Evolutionary conservation across 2,888 invertebrate species (phyloP).

Genomic region (Megaustenia siamemsis): DNA sequence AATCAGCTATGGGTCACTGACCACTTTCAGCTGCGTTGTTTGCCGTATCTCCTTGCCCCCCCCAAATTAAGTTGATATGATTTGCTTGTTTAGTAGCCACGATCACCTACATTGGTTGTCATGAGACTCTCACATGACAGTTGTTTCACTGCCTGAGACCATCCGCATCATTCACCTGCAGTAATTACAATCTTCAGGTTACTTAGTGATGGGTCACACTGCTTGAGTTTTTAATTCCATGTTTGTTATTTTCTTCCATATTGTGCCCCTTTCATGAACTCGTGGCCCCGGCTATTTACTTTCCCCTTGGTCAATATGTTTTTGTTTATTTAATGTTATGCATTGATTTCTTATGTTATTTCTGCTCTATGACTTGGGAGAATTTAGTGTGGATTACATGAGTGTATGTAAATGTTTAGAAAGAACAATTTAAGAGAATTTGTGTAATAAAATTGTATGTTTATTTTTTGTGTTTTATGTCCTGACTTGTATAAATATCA

Average conservation of each 20-base stretch:
- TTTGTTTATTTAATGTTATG: constrained; percentile 1
- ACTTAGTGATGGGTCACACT: not conserved
- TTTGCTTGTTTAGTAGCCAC: too few species aligned
- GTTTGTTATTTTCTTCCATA: not conserved
- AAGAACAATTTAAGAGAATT: not conserved
- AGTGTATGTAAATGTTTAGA: not conserved
- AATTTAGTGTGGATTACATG: not conserved
- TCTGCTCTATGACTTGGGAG: not conserved
- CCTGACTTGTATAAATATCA: not conserved
- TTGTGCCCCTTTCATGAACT: not conserved
- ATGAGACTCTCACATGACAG: too few species aligned
- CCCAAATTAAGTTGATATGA: too few species aligned
- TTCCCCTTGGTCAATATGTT: not conserved
- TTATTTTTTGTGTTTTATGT: not conserved
- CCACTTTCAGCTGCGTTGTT: too few species aligned
- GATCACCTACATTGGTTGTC: too few species aligned
- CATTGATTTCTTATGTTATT: constrained; percentile 6
- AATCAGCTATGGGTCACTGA: too few species aligned
- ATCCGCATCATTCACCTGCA: too few species aligned
- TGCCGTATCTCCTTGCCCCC: too few species aligned
- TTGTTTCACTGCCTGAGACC: too few species aligned
- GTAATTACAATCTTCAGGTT: not conserved
- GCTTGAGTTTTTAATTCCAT: not conserved
- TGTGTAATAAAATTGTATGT: not conserved
- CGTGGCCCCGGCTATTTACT: not conserved